Conservation (phyloP, 2,888 invertebrate genomes). For the Coelinius sp. region DNA sequence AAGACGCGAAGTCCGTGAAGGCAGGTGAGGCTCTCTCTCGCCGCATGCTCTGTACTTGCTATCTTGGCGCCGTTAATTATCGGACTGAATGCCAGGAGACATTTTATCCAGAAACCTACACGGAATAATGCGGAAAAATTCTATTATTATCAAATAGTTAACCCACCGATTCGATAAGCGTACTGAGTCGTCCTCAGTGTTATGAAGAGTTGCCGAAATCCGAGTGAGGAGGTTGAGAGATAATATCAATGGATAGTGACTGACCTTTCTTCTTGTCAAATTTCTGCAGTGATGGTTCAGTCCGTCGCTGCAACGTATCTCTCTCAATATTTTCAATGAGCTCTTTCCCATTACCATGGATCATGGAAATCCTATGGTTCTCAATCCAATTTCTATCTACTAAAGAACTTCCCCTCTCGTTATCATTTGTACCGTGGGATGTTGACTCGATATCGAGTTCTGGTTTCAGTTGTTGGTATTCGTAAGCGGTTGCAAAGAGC, state of each 20-base stretch:
- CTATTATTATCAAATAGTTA: neutral
- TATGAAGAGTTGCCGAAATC: too few relatives aligned
- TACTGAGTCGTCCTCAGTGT: too few relatives aligned
- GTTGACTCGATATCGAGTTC: constrained; percentile 70
- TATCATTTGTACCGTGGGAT: constrained; percentile 62
- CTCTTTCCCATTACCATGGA: constrained; percentile 70
- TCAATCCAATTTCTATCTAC: constrained; percentile 67
- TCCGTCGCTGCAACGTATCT: constrained; percentile 34
- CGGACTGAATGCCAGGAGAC: constrained; percentile 83
- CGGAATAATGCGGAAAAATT: too few relatives aligned
- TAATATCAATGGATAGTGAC: neutral
- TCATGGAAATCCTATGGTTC: constrained; percentile 61
- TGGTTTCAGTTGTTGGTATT: constrained; percentile 75
- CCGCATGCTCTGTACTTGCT: constrained; percentile 80
- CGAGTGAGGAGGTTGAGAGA: neutral
- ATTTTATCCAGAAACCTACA: constrained; percentile 75
- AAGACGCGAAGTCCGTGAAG: constrained; percentile 85
- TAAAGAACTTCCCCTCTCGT: constrained; percentile 71
- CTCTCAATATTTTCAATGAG: constrained; percentile 60
- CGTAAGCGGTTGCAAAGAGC: constrained; percentile 77
- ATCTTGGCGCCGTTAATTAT: constrained; percentile 83
- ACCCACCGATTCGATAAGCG: too few relatives aligned
- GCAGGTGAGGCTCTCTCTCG: constrained; percentile 81
- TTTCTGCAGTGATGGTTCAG: neutral
- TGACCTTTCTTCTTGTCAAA: neutral